Percentiles rank a stretch among this genome's conserved stretches.
phyloP scores from a whole-genome alignment of 2,113 vertebrate species.

The Corythornis madagascariensis region DNA sequence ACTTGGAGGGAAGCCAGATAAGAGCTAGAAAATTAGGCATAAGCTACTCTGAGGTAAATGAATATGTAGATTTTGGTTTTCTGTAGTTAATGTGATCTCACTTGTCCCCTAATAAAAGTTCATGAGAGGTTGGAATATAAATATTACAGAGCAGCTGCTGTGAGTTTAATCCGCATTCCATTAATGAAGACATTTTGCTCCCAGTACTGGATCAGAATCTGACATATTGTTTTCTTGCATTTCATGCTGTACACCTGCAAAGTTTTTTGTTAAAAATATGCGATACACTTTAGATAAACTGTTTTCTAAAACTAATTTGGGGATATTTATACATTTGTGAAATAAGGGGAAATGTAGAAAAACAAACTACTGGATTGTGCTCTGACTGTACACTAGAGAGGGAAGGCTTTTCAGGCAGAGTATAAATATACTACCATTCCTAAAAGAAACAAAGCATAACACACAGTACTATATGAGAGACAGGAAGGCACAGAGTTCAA shows the following conservation, averaged over 20 bases:
- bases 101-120: constrained; percentile 45
- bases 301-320: constrained; percentile 18
- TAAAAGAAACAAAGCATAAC: constrained; percentile 49
- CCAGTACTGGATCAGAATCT: neutral
- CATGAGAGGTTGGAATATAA: constrained; percentile 31
- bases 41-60: constrained; percentile 3
- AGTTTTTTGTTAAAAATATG: neutral
- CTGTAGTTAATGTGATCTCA: constrained; percentile 28
- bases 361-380: constrained; percentile 23
- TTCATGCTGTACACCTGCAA: constrained; percentile 5
- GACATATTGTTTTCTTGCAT: neutral
- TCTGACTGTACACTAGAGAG: neutral
- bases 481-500: constrained; percentile 27
- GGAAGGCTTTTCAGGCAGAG: neutral
- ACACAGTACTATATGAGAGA: neutral
- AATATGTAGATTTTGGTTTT: neutral
- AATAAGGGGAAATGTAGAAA: constrained; percentile 25
- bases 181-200: constrained; percentile 37
- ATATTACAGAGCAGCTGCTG: constrained; percentile 37
- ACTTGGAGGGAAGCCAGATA: neutral
- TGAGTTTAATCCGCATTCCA: constrained; percentile 17
- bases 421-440: constrained; percentile 52
- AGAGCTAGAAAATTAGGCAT: neutral
- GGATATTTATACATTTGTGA: neutral
- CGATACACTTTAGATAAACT: neutral